These are phyloP conservation scores for Julus scandinavius DNA, from an alignment of 2,888 invertebrate species.

Conservation along the genomic window DNA sequence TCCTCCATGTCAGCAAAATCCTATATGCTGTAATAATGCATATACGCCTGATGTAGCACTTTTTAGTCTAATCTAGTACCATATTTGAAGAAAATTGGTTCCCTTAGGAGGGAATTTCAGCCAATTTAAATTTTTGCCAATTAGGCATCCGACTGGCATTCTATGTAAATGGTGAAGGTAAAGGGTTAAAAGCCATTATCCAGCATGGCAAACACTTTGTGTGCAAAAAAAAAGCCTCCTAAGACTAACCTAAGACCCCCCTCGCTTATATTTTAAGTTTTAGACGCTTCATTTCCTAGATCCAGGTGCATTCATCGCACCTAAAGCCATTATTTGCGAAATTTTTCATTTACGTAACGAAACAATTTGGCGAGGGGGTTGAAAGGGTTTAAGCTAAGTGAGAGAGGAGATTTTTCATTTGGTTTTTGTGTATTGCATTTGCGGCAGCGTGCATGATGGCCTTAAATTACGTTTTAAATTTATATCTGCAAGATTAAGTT, in stretches of 20 bases:
- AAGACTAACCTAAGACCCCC: background rate
- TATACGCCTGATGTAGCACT: no score
- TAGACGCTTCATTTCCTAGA: background rate
- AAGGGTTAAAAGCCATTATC: conserved; percentile 1
- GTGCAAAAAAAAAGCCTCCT: background rate
- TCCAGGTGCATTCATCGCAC: background rate
- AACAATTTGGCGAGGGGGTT: background rate
- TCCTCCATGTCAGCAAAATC: no score
- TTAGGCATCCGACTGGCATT: background rate
- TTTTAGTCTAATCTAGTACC: background rate
- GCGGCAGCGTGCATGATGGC: background rate
- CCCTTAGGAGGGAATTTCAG: background rate
- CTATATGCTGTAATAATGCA: no score
- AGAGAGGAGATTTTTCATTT: background rate
- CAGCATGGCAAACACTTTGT: background rate
- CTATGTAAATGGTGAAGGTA: background rate
- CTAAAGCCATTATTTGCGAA: background rate
- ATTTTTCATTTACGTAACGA: conserved; percentile 10
- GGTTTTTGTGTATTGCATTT: no score
- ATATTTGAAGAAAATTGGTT: background rate
- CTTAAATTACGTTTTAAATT: conserved; percentile 18
- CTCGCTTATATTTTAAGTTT: background rate
- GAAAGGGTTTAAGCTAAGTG: background rate
- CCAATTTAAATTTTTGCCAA: background rate
- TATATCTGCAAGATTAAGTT: background rate